Conservation (phyloP, 1,140 invertebrate species). For the Campodea augens region DNA sequence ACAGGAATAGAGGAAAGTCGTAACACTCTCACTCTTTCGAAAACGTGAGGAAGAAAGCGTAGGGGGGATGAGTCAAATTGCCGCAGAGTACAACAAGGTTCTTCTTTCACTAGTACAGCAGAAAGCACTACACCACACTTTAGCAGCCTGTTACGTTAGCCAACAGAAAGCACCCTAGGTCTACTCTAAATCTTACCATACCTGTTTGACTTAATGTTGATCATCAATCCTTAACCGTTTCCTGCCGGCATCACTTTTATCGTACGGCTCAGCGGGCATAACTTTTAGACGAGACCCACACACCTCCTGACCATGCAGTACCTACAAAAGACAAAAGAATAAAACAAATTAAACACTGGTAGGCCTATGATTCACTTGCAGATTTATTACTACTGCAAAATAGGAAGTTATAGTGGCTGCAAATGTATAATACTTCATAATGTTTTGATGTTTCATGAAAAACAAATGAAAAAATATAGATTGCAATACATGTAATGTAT, state of each 20-base stretch:
- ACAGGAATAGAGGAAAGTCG: no score
- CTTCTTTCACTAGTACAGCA: no score
- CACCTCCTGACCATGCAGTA: constrained; percentile 61
- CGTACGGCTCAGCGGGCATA: constrained; percentile 66
- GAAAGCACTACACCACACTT: no score
- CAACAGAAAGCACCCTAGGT: no score
- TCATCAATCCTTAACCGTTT: constrained; percentile 31
- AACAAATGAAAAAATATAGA: no score
- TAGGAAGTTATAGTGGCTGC: background rate
- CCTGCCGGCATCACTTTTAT: constrained; percentile 27
- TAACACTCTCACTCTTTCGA: no score
- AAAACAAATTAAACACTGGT: constrained; percentile 4
- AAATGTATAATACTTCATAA: background rate
- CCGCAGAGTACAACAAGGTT: no score
- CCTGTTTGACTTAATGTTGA: background rate
- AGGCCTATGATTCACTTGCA: background rate
- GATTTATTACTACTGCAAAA: background rate
- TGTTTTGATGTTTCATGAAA: background rate
- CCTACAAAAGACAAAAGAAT: constrained; percentile 22
- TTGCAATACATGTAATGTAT: background rate
- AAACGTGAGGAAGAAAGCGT: no score
- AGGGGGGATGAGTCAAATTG: no score
- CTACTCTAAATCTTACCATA: no score
- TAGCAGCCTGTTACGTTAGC: no score
- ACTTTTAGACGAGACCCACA: constrained; percentile 68